Conservation (phyloP, 2,113 vertebrate genomes). For the Erinaceus europaeus region DNA sequence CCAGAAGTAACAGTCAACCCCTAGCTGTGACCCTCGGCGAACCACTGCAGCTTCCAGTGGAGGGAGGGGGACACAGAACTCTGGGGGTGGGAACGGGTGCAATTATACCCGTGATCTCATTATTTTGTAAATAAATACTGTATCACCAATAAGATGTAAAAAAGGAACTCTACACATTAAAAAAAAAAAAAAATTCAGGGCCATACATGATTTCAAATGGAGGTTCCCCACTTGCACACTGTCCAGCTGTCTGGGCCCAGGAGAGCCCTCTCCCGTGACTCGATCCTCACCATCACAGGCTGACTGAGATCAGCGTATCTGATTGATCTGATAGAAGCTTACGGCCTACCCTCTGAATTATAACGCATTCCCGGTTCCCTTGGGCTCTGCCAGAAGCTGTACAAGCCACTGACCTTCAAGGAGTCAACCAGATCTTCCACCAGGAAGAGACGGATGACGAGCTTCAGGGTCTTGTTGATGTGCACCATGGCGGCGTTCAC, state of each 20-base stretch:
- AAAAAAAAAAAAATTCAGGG: no score
- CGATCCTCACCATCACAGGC: not conserved
- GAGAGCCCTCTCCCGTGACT: not conserved
- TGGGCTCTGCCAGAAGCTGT: not conserved
- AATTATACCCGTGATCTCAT: no score
- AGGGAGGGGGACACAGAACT: no score
- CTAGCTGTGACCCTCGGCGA: no score
- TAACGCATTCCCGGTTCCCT: not conserved
- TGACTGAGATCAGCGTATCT: not conserved
- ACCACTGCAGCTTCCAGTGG: no score
- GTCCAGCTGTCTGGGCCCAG: not conserved
- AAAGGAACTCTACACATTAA: no score
- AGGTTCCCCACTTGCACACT: not conserved
- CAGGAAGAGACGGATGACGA: conserved; percentile 90
- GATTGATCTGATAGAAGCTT: not conserved
- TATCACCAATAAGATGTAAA: no score
- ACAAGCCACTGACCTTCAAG: conserved; percentile 85
- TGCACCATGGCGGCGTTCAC: conserved; percentile 87
- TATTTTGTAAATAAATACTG: no score
- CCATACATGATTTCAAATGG: not conserved
- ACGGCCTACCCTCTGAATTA: not conserved
- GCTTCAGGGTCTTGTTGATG: conserved; percentile 88
- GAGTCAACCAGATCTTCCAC: conserved; percentile 94
- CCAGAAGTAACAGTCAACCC: no score
- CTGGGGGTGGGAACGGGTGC: no score